Percentiles rank a stretch among this genome's conserved stretches.
phyloP scores from a whole-genome alignment of 2,113 vertebrate species.

The Triplophysa rosa region DNA sequence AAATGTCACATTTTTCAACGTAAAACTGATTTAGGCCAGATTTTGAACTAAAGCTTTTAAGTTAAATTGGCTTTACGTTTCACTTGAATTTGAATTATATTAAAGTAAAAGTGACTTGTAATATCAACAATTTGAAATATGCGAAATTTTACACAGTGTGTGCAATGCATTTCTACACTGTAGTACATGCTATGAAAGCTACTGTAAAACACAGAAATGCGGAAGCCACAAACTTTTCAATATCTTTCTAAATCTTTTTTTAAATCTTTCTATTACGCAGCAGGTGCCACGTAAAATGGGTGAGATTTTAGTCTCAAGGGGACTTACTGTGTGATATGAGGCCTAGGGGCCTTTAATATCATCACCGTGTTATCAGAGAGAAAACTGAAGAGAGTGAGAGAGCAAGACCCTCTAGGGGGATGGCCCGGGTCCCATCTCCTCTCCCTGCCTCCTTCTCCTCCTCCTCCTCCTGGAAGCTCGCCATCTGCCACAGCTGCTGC shows the following conservation, averaged over 20 bases:
- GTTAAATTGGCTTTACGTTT: too few relatives aligned
- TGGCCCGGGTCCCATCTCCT: slow-evolving; percentile 67
- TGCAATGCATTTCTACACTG: too few relatives aligned
- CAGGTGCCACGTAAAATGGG: slow-evolving; percentile 14
- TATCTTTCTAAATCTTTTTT: neutral
- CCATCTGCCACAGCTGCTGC: slow-evolving; percentile 83
- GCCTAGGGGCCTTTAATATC: slow-evolving; percentile 29
- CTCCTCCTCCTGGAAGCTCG: slow-evolving; percentile 72
- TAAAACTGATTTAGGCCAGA: too few relatives aligned
- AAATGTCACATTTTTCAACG: too few relatives aligned
- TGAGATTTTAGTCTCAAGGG: slow-evolving; percentile 7
- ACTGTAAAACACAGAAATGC: neutral
- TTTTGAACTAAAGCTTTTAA: too few relatives aligned
- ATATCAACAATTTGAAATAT: too few relatives aligned
- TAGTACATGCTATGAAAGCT: too few relatives aligned
- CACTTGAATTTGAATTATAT: too few relatives aligned
- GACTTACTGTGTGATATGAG: slow-evolving; percentile 10
- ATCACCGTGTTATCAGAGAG: slow-evolving; percentile 18
- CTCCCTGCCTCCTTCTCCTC: slow-evolving; percentile 55
- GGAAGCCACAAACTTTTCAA: neutral
- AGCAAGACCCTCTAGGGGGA: slow-evolving; percentile 27
- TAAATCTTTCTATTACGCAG: slow-evolving; percentile 14
- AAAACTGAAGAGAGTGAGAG: slow-evolving; percentile 25
- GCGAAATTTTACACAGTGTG: too few relatives aligned
- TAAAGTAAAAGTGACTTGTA: too few relatives aligned